Base-by-base conservation (phyloP, 1,140 invertebrate genomes). In the Pseudomyrmex cubaensis region DNA sequence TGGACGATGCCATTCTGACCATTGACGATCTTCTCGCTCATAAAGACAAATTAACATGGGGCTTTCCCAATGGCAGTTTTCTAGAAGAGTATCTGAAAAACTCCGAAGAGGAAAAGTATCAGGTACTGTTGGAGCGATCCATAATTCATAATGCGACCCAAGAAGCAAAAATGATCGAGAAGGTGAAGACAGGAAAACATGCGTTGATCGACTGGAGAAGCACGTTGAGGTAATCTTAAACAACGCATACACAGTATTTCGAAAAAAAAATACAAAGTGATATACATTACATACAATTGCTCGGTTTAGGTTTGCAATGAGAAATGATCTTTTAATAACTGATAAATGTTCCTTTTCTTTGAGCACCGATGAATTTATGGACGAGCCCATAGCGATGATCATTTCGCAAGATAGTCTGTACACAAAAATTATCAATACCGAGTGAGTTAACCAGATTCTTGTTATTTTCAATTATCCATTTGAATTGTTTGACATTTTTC, bases 131-230 rank as follows among this genome's bases (percentile, higher is more conserved):
- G 44, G 94, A 96, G 63, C 90, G 91, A 12, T 93, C 92, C 4
- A 86, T 94, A 20, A 94, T 94, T 25, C 90, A 93, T 46, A 92
- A 93, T 56, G 87, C 85, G 0, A 86, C 87, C 0, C 87, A 91
- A n/a, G 89, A 87, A 8, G 67, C 89, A 0, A 89, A 95, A 8
- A 92, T 96, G n/a, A 92, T 98, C 1, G 88, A 94, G 0, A 92
- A 94, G 0, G 95, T 98, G 0, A 95, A 96, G 63, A 87, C 92
- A 0, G 95, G 96, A 0, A 94, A 95, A 4, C 97, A 98, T 86
- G 96, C 96, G 17, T 95, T 97, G 59, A 96, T 98, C n/a, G 97
- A 98, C 87, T 98, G 97, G 97, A 96, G 96, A 88, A 96, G 96
- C 8, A 96, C 96, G 10, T 93, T 98, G 0, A 95, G 96, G 96